Evolutionary conservation across 2,888 invertebrate species (phyloP), one percentile per base, ranked within the genome.

Genomic region (Quadriops clusia): DNA sequence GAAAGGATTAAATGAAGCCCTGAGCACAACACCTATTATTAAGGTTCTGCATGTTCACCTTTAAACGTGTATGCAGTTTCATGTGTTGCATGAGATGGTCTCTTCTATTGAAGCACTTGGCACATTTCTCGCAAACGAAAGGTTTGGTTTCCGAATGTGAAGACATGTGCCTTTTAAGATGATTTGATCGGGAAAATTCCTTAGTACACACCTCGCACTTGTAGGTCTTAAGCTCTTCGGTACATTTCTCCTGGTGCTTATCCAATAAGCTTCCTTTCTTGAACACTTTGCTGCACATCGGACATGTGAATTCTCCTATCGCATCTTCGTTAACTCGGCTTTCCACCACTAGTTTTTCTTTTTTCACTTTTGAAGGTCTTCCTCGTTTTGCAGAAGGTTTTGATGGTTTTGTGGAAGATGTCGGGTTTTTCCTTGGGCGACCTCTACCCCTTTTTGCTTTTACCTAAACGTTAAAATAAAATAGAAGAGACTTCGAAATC

Each of bases 81-180:
- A 53, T 47, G 39, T 61, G 61, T 29, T 56, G 54, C 21, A 46
- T 42, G 17, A 60, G 42, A 39, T 60, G 58, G 33, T 60, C 60
- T 27, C 52, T 43, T 7, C 56, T 40, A 3, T 47, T 53, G 38
- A 65, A 66, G 9, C 53, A 46, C 42, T 64, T 65, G 5, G 53
- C 46, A 42, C 67, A 67, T 22, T 53, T 44, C 7, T 49, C 51
- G 38, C 67, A 67, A 15, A 49, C 42, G 39, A 51, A 62, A 15
- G 59, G 58, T 38, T 62, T 60, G n/a, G 49, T 43, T 23, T 49
- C 46, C 3, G 56, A 55, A 45, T 70, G 69, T 2, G 64, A 58
- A 3, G 54, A 46, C 49, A 64, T 50, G 43, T 70, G 70, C 2
- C 68, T 53, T 32, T 57, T 56, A 24, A 68, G 42, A 42, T 67